A percentile compares a stretch with the other conserved stretches of the same genome.
Evolutionary conservation across 1,140 invertebrate genomes (phyloP).

Genomic region (Polypedilum pembai): DNA sequence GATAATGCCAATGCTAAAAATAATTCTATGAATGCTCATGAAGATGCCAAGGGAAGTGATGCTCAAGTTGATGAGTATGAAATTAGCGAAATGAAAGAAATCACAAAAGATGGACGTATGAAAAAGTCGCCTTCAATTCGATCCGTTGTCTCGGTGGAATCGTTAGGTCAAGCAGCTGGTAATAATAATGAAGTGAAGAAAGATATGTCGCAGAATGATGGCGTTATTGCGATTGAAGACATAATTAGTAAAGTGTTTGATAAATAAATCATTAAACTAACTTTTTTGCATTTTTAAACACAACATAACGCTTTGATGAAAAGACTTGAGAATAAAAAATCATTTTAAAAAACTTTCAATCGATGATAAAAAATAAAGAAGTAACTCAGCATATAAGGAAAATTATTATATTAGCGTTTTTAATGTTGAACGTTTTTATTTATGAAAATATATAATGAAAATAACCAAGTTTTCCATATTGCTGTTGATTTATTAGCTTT

Average conservation of each 20-base stretch:
- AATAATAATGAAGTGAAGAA: not conserved
- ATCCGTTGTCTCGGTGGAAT: slow-evolving; percentile 8
- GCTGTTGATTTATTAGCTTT: too few species aligned
- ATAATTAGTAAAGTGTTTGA: not conserved
- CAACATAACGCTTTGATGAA: slow-evolving; percentile 12
- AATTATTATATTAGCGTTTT: not conserved
- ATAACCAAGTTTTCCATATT: too few species aligned
- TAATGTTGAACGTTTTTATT: slow-evolving; percentile 4
- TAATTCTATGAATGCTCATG: not conserved
- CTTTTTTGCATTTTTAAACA: not conserved
- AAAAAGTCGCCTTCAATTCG: not conserved
- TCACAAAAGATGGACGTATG: not conserved
- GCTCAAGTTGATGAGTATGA: slow-evolving; percentile 20
- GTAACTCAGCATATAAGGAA: not conserved
- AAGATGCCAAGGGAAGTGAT: not conserved
- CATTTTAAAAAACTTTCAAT: too few species aligned
- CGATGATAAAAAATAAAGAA: not conserved
- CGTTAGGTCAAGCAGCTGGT: not conserved
- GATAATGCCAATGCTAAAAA: not conserved
- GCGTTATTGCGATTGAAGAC: not conserved
- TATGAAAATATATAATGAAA: not conserved
- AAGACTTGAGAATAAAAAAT: slow-evolving; percentile 14
- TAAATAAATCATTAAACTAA: not conserved
- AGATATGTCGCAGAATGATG: not conserved
- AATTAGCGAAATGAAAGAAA: slow-evolving; percentile 25